These are phyloP conservation scores for Rhizoglyphus robini DNA, from an alignment of 1,140 invertebrate genomes.

Conservation along the genomic window DNA sequence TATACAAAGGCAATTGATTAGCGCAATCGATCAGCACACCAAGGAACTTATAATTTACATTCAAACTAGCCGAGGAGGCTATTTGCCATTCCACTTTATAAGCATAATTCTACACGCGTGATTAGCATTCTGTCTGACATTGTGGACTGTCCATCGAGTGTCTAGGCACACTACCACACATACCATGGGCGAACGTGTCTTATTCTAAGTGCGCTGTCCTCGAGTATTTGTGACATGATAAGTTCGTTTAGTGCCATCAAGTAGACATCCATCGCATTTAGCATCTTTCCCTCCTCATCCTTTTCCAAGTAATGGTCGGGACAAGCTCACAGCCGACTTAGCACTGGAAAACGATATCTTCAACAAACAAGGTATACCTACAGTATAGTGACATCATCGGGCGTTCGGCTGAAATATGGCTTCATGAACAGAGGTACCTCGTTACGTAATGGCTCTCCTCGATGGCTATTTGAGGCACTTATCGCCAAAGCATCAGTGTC, in stretches of 20 bases:
- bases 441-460: not conserved
- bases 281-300: conserved; percentile 70
- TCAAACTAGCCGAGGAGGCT: conserved; percentile 46
- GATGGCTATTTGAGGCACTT: not conserved
- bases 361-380: conserved; percentile 59
- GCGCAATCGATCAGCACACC: too few relatives aligned
- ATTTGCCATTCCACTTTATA: conserved; percentile 62
- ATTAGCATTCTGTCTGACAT: too few relatives aligned
- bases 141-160: too few relatives aligned
- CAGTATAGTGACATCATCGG: conserved; percentile 66
- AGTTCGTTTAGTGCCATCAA: conserved; percentile 27
- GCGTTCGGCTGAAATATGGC: conserved; percentile 69
- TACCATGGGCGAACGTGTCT: conserved; percentile 49
- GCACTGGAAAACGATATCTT: conserved; percentile 67
- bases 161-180: too few relatives aligned
- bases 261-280: conserved; percentile 21
- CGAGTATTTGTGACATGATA: conserved; percentile 50
- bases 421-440: conserved; percentile 35
- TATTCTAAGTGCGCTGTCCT: conserved; percentile 59
- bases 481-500: not conserved
- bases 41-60: conserved; percentile 38
- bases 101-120: conserved; percentile 48
- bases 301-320: conserved; percentile 73
- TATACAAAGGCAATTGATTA: conserved; percentile 17
- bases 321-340: conserved; percentile 72